Conservation (phyloP, 2,888 invertebrate species). For the Sepioteuthis lessoniana region DNA sequence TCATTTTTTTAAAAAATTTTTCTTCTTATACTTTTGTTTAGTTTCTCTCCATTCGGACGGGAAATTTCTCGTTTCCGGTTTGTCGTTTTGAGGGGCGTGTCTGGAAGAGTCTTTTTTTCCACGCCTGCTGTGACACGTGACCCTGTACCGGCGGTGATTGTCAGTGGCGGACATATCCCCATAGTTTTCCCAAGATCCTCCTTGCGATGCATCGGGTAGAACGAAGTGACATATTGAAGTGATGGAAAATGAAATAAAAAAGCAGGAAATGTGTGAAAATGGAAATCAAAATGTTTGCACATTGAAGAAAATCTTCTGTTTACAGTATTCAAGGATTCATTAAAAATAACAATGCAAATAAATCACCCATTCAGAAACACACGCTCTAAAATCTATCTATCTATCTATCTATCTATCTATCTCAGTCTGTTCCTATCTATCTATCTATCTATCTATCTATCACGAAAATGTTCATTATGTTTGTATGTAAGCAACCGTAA, state of each 20-base stretch:
- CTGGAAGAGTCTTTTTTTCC: neutral
- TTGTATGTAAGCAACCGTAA: too few species aligned
- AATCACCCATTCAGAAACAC: neutral
- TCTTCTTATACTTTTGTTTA: neutral
- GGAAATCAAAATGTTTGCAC: neutral
- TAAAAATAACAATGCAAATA: neutral
- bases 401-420: neutral
- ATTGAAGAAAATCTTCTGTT: neutral
- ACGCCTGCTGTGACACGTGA: neutral
- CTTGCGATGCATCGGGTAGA: neutral
- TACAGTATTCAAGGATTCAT: neutral
- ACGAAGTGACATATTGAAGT: neutral
- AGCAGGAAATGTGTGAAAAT: neutral
- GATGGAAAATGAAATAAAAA: neutral
- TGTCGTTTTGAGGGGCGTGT: neutral
- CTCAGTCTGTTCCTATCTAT: neutral
- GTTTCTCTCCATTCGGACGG: neutral
- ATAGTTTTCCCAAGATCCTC: neutral
- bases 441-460: neutral
- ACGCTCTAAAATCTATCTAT: neutral
- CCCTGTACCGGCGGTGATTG: neutral
- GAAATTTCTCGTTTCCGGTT: neutral
- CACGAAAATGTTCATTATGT: too few species aligned
- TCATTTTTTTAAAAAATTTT: neutral
- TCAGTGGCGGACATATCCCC: neutral